Percentiles rank a stretch among this genome's conserved stretches.
Conservation (phyloP, 2,797 vertebrate genomes). For the Coregonus sp. region DNA sequence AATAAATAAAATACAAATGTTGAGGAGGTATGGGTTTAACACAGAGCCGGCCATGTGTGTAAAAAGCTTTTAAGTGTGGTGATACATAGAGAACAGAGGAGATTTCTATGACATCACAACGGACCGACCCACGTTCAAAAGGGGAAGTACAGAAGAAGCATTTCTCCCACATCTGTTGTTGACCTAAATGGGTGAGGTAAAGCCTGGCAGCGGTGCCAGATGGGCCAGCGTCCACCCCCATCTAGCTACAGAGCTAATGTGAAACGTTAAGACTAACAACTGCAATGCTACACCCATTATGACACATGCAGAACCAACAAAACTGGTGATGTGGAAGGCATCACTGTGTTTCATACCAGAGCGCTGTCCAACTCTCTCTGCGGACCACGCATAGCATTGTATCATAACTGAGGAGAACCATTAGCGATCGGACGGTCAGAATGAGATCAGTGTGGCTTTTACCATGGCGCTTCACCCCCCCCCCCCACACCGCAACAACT, state of each 20-base stretch:
- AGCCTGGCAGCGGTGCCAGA: conserved; percentile 23
- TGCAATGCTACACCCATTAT: conserved; percentile 22
- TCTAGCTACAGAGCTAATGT: conserved; percentile 19
- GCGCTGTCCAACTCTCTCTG: not conserved
- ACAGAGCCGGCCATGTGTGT: not conserved
- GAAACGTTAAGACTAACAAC: conserved; percentile 7
- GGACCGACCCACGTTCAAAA: conserved; percentile 17
- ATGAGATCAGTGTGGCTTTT: conserved; percentile 15
- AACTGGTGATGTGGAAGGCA: conserved; percentile 27
- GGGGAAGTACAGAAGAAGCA: conserved; percentile 23
- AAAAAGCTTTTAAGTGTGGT: not conserved
- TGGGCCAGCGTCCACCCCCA: not conserved
- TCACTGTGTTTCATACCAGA: conserved; percentile 22
- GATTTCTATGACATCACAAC: conserved; percentile 10
- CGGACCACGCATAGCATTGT: not conserved
- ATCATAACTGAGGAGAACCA: conserved; percentile 25
- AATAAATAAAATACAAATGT: no score
- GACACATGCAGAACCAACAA: conserved; percentile 23
- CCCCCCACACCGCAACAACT: not conserved
- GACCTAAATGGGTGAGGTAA: conserved; percentile 33
- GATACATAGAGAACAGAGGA: conserved; percentile 8
- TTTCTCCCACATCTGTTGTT: conserved; percentile 38
- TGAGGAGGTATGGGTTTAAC: conserved; percentile 7
- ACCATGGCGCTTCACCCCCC: conserved; percentile 6
- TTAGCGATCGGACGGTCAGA: conserved; percentile 21